Evolutionary conservation across 2,113 vertebrate species (phyloP), one percentile per base, ranked within the genome.

Genomic region (Dasyurus viverrinus): DNA sequence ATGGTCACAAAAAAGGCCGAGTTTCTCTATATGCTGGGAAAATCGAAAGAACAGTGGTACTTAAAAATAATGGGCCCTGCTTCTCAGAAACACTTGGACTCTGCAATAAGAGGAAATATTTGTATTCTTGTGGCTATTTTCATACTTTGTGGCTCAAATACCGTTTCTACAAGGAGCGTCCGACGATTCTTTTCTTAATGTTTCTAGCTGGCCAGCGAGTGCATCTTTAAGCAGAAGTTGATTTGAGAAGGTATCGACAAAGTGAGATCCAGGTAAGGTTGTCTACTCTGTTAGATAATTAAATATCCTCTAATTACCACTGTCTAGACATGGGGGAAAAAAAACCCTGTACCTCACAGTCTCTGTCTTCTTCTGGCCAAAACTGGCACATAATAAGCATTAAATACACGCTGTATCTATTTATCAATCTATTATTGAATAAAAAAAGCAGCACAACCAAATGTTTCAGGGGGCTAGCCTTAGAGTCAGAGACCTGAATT

Each of bases 71-170:
- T 54, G 95, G 60, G 54, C 52, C 42, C 89, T 94, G 94, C 54
- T 96, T 97, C 76, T 94, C 93, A 94, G 57, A 57, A 96, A 93
- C n/a, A 89, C 53, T 92, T 19, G 48, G 0, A 1, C 91, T 68
- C 57, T 93, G 91, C 24, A 96, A 92, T 23, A 97, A 97, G 90
- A 93, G 97, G 91, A 97, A 95, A 96, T 96, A 89, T 93, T 91
- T 95, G 96, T 97, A 48, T 55, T 93, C 57, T 92, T 96, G 95
- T 92, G 53, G 30, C 57, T 68, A 68, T 68, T 68, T 68, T 68
- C 89, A 25, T 89, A 96, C 96, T 97, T 96, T 42, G 94, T 97
- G 68, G 36, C n/a, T 84, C 42, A 84, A 84, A 42, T 36, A 42
- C 93, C 93, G 55, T 96, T 97, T 96, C 53, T 55, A 23, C 94